These are phyloP conservation scores for Ctena decussata DNA, from an alignment of 2,888 invertebrate species.

Conservation along the genomic window DNA sequence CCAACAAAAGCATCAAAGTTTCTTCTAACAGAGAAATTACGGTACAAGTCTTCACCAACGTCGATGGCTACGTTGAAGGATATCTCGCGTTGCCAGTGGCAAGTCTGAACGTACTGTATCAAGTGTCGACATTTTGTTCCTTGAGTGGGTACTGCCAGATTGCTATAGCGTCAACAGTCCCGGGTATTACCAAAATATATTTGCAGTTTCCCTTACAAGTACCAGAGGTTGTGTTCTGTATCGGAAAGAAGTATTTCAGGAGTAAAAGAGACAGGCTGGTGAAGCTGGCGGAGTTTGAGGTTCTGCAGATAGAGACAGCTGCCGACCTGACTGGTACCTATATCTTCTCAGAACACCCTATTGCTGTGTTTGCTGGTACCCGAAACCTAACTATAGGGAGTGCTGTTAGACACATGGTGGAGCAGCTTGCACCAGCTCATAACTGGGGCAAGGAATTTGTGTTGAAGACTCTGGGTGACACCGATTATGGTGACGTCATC, in stretches of 20 bases:
- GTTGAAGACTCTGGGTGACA: slow-evolving; percentile 5
- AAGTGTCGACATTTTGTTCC: slow-evolving; percentile 46
- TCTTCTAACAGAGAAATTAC: neutral
- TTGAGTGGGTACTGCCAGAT: slow-evolving; percentile 52
- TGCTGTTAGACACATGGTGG: slow-evolving; percentile 28
- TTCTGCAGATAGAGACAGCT: slow-evolving; percentile 39
- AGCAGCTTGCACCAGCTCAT: slow-evolving; percentile 45
- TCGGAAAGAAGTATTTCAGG: slow-evolving; percentile 15
- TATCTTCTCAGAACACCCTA: slow-evolving; percentile 41
- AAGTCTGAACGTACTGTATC: slow-evolving; percentile 14
- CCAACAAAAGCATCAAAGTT: slow-evolving; percentile 42
- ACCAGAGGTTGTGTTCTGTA: slow-evolving; percentile 19
- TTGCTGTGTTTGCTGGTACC: slow-evolving; percentile 51
- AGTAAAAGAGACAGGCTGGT: neutral
- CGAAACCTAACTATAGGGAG: slow-evolving; percentile 30
- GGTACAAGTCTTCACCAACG: slow-evolving; percentile 36
- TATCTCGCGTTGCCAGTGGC: slow-evolving; percentile 41
- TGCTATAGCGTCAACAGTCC: slow-evolving; percentile 31
- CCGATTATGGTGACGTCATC: slow-evolving; percentile 44
- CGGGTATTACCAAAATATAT: slow-evolving; percentile 1
- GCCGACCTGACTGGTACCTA: slow-evolving; percentile 47
- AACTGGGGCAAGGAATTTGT: slow-evolving; percentile 50
- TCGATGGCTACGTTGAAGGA: slow-evolving; percentile 31
- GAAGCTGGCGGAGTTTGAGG: slow-evolving; percentile 29
- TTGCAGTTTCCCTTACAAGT: slow-evolving; percentile 24